Evolutionary conservation across 1,140 invertebrate species (phyloP), one percentile per base, ranked within the genome.

Genomic region (Procambarus virginalis): DNA sequence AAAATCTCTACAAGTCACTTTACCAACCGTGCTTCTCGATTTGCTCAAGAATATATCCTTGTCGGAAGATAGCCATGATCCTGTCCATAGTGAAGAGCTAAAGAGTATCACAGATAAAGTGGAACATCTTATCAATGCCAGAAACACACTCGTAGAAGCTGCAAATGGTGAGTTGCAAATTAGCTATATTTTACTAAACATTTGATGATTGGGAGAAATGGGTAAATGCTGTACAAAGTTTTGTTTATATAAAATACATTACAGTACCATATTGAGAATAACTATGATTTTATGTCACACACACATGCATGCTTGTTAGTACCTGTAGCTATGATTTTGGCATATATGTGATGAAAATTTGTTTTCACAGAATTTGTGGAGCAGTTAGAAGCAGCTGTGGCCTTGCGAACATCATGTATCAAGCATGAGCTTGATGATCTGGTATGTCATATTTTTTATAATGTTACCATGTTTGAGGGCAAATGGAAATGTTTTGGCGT

Each of bases 71-170:
- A 22, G 6, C 22, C 14, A 5, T 17, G n/a, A 5, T 34, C 48
- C 68, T 49, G 4, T 17, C 48, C 22, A 73, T 48, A 10, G 12
- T 9, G 68, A 84, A 22, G 49, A 45, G 4, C n/a, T 51, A 45
- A 58, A 85, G 49, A 58, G 17, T 8, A 51, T 85, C 46, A 85
- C 84, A 85, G 84, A 75, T 2, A 85, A 77, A 14, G 84, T 85
- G 22, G 84, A 85, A 22, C 73, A 85, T 34, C 73, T 85, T 8
- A 85, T 85, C 22, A 85, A 85, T 75, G 55, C 75, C 6, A 85
- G 84, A 48, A 85, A 64, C 14, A 70, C 84, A 22, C 84, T 85
- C 45, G 84, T 85, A 58, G 84, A 85, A 49, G 84, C 84, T 76
- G 70, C 84, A 34, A 85, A 85, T 77, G 84, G 84, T 85, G 73